Conservation (phyloP, 2,888 invertebrate species). For the Brassicogethes aeneus region DNA sequence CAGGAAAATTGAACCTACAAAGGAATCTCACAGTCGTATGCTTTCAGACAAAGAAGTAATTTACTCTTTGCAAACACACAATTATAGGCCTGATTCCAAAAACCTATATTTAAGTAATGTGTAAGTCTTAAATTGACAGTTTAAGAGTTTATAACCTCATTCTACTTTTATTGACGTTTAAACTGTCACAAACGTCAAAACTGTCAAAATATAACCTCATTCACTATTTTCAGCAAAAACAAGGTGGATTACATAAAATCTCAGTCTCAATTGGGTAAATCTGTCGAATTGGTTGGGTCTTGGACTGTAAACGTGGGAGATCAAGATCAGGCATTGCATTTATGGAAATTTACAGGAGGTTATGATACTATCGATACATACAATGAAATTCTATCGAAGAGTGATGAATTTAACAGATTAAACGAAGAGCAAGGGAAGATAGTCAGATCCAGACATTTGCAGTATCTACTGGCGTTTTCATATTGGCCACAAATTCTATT, state of each 20-base stretch:
- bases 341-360: conserved; percentile 93
- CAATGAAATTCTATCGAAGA: conserved; percentile 57
- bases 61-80: conserved; percentile 92
- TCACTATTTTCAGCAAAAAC: conserved; percentile 62
- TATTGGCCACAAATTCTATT: conserved; percentile 88
- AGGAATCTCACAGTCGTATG: conserved; percentile 94
- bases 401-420: conserved; percentile 61
- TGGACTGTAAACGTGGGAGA: conserved; percentile 96
- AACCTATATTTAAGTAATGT: conserved; percentile 82
- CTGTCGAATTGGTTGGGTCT: conserved; percentile 85
- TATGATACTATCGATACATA: conserved; percentile 79
- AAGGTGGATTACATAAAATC: conserved; percentile 69
- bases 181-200: too few relatives aligned
- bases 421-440: conserved; percentile 68
- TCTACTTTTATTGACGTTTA: too few relatives aligned
- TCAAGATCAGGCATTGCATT: conserved; percentile 92
- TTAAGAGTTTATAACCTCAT: conserved; percentile 11
- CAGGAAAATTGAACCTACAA: conserved; percentile 86
- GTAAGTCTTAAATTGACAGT: conserved; percentile 50
- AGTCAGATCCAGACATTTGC: conserved; percentile 80
- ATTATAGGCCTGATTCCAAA: conserved; percentile 83
- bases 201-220: too few relatives aligned
- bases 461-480: conserved; percentile 91
- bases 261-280: conserved; percentile 53
- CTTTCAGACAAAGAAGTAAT: conserved; percentile 93